A percentile compares a stretch with the other conserved stretches of the same genome.
phyloP scores from a whole-genome alignment of 2,888 invertebrate genomes.

The Abrostola triplasia region DNA sequence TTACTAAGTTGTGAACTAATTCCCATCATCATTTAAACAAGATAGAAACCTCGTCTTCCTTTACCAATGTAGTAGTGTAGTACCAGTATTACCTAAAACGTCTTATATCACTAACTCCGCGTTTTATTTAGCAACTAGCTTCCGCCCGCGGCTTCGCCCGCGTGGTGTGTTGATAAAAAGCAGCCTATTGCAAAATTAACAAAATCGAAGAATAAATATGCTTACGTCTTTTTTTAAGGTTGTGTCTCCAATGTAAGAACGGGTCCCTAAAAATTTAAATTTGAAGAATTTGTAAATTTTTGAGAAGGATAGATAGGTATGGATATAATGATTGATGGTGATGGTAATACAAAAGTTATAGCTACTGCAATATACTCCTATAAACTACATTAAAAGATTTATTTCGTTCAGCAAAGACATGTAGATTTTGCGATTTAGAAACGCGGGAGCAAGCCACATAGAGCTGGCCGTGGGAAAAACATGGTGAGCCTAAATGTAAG shows the following conservation, averaged over 20 bases:
- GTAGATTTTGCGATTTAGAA: conserved; percentile 2
- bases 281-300: too few relatives aligned
- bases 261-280: too few relatives aligned
- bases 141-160: too few relatives aligned
- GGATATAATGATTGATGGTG: too few relatives aligned
- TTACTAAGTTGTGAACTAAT: too few relatives aligned
- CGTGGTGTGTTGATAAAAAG: too few relatives aligned
- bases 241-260: too few relatives aligned
- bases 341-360: not conserved
- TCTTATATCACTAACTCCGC: conserved; percentile 37
- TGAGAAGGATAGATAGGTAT: too few relatives aligned
- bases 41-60: conserved; percentile 35
- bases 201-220: too few relatives aligned
- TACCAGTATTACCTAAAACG: conserved; percentile 47
- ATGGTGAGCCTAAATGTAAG: too few relatives aligned
- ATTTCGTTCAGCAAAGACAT: not conserved
- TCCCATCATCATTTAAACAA: conserved; percentile 16
- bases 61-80: conserved; percentile 5
- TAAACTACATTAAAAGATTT: not conserved
- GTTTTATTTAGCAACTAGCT: conserved; percentile 34
- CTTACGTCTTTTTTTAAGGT: too few relatives aligned
- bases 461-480: conserved; percentile 1
- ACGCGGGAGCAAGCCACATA: conserved; percentile 11
- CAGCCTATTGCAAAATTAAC: too few relatives aligned
- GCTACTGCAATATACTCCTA: not conserved